These are phyloP conservation scores for Caenorhabditis latens DNA, from an alignment of 1,140 invertebrate genomes.

Conservation along the genomic window DNA sequence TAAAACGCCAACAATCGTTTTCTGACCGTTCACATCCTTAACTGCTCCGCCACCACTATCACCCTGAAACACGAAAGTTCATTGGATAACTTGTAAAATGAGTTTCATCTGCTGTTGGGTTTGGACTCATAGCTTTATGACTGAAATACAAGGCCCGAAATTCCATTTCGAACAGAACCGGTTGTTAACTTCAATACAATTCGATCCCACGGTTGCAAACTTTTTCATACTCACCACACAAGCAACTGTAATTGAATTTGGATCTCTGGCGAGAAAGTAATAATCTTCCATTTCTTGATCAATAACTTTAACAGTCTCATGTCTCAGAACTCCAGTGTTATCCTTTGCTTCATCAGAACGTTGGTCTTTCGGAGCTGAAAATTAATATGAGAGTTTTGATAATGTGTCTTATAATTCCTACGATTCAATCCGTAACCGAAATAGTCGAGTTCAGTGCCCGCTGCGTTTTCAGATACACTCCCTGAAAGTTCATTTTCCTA, in stretches of 20 bases:
- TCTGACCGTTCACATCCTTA: neutral
- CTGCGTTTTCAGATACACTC: neutral
- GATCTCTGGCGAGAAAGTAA: neutral
- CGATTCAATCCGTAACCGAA: slow-evolving; percentile 15
- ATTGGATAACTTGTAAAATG: no score
- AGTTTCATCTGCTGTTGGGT: no score
- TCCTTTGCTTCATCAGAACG: neutral
- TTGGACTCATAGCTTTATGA: no score
- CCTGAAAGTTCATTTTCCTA: neutral
- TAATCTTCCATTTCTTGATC: neutral
- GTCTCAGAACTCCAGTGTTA: neutral
- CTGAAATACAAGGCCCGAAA: neutral
- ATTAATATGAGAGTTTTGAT: neutral
- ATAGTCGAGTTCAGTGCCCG: neutral
- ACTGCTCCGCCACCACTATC: slow-evolving; percentile 30
- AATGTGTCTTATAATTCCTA: neutral
- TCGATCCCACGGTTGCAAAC: no score
- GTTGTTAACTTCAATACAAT: no score
- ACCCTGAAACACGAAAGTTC: neutral
- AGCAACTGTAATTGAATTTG: neutral
- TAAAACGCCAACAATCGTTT: slow-evolving; percentile 1
- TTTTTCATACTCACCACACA: neutral
- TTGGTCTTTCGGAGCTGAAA: neutral
- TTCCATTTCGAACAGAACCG: neutral
- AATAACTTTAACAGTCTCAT: neutral